phyloP scores from a whole-genome alignment of 1,140 invertebrate genomes.

The Apis florea region DNA sequence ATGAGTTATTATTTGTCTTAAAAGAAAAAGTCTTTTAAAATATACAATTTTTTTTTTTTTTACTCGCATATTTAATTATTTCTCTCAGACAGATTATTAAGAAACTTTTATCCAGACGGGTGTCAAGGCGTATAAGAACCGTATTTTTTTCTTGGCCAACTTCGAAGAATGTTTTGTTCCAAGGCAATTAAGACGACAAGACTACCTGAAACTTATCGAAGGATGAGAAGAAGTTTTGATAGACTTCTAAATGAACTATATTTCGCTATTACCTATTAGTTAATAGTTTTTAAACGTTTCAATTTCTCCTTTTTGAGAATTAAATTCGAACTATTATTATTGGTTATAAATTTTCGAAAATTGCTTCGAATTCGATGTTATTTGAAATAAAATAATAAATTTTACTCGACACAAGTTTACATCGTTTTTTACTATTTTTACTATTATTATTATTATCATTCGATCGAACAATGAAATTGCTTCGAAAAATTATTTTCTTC shows the following conservation, averaged over 20 bases:
- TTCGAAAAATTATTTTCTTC: neutral
- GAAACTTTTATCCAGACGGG: neutral
- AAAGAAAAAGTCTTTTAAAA: neutral
- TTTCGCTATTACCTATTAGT: neutral
- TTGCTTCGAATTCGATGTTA: neutral
- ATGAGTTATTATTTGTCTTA: too few relatives aligned
- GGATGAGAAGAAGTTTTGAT: neutral
- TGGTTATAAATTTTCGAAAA: too few relatives aligned
- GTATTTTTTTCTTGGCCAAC: neutral
- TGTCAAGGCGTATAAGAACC: too few relatives aligned
- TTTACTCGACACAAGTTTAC: too few relatives aligned
- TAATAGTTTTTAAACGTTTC: neutral
- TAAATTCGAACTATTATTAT: too few relatives aligned
- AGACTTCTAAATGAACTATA: neutral
- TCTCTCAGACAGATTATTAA: too few relatives aligned
- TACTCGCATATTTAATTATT: too few relatives aligned
- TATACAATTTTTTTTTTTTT: too few relatives aligned
- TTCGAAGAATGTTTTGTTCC: neutral
- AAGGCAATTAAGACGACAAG: neutral
- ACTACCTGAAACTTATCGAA: slow-evolving; percentile 5
- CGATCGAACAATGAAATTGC: neutral
- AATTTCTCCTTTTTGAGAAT: neutral
- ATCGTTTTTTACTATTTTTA: too few relatives aligned
- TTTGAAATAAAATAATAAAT: neutral
- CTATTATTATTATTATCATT: too few relatives aligned